Evolutionary conservation across 1,140 invertebrate genomes (phyloP).

Genomic region (Trinorchestia longiramus): DNA sequence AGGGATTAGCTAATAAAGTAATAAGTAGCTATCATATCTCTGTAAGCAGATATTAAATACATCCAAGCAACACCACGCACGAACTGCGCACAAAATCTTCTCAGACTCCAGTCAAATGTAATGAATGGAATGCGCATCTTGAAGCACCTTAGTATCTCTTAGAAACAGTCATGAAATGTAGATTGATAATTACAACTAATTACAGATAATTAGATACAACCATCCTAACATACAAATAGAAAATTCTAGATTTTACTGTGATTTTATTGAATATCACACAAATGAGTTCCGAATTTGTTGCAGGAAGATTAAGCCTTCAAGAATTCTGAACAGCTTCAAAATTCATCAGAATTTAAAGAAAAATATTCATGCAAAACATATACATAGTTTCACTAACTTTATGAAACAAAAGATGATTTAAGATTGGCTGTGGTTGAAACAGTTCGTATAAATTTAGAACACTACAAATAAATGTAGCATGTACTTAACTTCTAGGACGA

Average conservation of each 20-base stretch:
- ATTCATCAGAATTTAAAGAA: no score
- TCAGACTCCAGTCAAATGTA: background rate
- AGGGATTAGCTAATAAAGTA: background rate
- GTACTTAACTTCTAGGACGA: no score
- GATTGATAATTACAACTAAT: background rate
- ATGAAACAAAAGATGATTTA: no score
- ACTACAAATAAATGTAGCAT: no score
- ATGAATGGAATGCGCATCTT: background rate
- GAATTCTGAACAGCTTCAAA: no score
- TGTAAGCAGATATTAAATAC: background rate
- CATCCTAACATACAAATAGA: background rate
- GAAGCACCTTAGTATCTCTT: background rate
- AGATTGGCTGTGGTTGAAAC: no score
- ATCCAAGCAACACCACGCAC: background rate
- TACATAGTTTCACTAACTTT: no score
- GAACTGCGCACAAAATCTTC: background rate
- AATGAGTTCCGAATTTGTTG: no score
- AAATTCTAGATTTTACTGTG: background rate
- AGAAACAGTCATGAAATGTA: background rate
- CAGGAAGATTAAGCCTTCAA: no score
- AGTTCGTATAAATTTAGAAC: no score
- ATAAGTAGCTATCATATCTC: background rate
- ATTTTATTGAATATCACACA: background rate
- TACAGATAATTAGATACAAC: background rate
- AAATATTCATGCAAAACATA: no score